These are phyloP conservation scores for Daphoenositta chrysoptera DNA, from an alignment of 2,113 vertebrate species.

Conservation along the genomic window DNA sequence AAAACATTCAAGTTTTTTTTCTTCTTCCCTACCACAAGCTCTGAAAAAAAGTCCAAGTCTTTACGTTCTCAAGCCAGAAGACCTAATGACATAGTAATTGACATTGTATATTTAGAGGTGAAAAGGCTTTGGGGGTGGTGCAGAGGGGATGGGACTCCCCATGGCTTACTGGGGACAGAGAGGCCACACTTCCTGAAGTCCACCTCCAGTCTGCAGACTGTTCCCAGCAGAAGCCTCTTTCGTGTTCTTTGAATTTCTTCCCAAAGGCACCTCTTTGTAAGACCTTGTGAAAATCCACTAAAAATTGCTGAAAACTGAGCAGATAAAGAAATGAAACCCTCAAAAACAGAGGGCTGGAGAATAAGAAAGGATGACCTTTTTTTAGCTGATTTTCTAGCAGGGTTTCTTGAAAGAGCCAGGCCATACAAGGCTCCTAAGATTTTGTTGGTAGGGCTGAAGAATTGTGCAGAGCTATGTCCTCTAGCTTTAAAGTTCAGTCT, in stretches of 20 bases:
- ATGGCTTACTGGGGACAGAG: neutral
- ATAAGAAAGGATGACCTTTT: neutral
- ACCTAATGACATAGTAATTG: neutral
- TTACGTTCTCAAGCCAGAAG: neutral
- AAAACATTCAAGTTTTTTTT: neutral
- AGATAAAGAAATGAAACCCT: neutral
- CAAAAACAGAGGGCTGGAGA: neutral
- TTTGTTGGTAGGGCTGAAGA: neutral
- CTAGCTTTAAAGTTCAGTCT: neutral
- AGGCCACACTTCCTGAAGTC: neutral
- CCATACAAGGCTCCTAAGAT: neutral
- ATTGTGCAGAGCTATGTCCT: neutral
- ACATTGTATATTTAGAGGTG: neutral
- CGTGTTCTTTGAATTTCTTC: neutral
- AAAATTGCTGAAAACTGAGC: neutral
- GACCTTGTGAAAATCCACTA: neutral
- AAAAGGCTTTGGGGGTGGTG: neutral
- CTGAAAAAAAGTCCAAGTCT: neutral
- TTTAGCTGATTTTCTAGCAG: neutral
- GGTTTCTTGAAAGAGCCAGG: neutral
- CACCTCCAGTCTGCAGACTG: neutral
- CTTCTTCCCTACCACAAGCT: neutral
- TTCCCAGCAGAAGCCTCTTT: neutral
- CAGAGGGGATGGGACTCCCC: neutral
- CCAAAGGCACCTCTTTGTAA: neutral